Evolutionary conservation across 2,113 vertebrate genomes (phyloP).

Genomic region (Otis tarda): DNA sequence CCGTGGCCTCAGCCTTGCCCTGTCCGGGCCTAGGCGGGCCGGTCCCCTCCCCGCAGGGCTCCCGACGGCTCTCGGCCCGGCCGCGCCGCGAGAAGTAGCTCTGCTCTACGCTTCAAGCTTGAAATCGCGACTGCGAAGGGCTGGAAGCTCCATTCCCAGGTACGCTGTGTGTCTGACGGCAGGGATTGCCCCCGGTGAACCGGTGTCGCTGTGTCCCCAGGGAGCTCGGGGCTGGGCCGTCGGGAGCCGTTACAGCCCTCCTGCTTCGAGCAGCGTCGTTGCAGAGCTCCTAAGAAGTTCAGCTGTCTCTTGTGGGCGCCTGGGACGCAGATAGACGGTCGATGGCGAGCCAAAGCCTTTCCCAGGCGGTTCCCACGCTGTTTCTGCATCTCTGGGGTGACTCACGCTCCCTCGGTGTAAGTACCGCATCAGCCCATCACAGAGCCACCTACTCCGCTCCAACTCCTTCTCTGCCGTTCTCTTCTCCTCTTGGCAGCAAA

Average conservation of each 20-base stretch:
- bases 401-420: neutral
- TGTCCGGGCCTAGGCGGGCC: neutral
- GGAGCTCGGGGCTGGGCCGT: neutral
- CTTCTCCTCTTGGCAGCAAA: slow-evolving; percentile 34
- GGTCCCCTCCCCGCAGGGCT: neutral
- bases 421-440: neutral
- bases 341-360: neutral
- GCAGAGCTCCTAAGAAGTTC: neutral
- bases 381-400: neutral
- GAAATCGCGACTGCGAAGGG: neutral
- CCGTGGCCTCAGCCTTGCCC: slow-evolving; percentile 11
- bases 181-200: neutral
- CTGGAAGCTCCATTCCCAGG: neutral
- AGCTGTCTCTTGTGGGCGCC: accelerated
- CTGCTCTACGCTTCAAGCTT: neutral
- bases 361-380: neutral
- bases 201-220: accelerated
- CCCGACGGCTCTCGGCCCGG: neutral
- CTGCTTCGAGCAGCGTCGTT: neutral
- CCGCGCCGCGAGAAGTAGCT: accelerated
- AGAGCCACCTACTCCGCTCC: neutral
- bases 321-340: accelerated
- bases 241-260: accelerated
- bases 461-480: neutral
- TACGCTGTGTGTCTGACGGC: neutral